These are phyloP conservation scores for Eustalomyia histrio DNA, from an alignment of 2,888 invertebrate genomes.

Conservation along the genomic window DNA sequence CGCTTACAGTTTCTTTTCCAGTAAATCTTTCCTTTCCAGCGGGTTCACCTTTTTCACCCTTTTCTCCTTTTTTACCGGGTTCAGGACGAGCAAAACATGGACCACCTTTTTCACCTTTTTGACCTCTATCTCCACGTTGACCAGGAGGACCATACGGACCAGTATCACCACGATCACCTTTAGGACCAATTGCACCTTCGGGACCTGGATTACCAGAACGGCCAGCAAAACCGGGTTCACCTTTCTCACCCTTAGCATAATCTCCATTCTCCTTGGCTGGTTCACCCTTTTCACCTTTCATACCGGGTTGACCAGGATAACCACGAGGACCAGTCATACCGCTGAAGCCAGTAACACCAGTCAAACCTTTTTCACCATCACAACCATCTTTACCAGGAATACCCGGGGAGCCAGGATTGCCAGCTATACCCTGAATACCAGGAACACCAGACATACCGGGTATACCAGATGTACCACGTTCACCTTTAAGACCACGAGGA, in stretches of 20 bases:
- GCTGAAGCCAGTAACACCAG: slow-evolving; percentile 85
- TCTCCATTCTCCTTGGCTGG: slow-evolving; percentile 82
- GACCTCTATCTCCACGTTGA: slow-evolving; percentile 87
- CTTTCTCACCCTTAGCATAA: slow-evolving; percentile 90
- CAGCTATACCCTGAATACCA: slow-evolving; percentile 77
- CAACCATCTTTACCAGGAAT: slow-evolving; percentile 95
- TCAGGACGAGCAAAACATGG: slow-evolving; percentile 79
- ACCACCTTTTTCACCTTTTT: slow-evolving; percentile 85
- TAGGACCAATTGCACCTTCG: slow-evolving; percentile 83
- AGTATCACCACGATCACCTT: slow-evolving; percentile 84
- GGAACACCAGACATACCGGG: slow-evolving; percentile 90
- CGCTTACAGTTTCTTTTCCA: slow-evolving; percentile 71
- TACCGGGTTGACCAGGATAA: slow-evolving; percentile 80
- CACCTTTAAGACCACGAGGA: slow-evolving; percentile 90
- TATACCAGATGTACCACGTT: slow-evolving; percentile 90
- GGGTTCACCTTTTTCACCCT: slow-evolving; percentile 83
- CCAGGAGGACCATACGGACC: slow-evolving; percentile 81
- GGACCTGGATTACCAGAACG: slow-evolving; percentile 75
- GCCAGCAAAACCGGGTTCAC: slow-evolving; percentile 83
- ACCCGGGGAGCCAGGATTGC: slow-evolving; percentile 85
- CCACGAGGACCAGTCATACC: slow-evolving; percentile 90
- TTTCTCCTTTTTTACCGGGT: slow-evolving; percentile 82
- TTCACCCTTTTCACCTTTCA: slow-evolving; percentile 88
- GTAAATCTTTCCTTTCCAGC: slow-evolving; percentile 61
- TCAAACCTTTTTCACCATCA: slow-evolving; percentile 94